Conservation (phyloP, 2,797 vertebrate genomes). For the Dendrocincla fuliginosa region DNA sequence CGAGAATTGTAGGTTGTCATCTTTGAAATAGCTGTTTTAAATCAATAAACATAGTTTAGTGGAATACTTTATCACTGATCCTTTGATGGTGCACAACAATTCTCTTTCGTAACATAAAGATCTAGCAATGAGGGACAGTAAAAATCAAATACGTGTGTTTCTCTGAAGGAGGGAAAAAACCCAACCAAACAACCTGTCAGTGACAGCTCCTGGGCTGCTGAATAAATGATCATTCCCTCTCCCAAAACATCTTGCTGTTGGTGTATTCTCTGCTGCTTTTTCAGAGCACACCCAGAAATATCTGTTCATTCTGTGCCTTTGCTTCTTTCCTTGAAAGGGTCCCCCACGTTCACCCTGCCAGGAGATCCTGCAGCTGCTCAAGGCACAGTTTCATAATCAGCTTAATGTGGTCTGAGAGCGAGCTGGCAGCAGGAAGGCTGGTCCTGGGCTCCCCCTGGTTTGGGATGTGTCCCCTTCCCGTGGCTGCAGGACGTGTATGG, state of each 20-base stretch:
- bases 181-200: too few species aligned
- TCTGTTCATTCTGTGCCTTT: background rate
- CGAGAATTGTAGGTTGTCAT: background rate
- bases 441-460: accelerated
- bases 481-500: background rate
- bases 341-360: background rate
- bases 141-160: background rate
- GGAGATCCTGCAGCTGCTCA: background rate
- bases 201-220: background rate
- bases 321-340: background rate
- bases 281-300: background rate
- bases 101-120: background rate
- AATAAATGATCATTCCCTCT: background rate
- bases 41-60: background rate
- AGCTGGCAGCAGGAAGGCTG: background rate
- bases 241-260: background rate
- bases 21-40: background rate
- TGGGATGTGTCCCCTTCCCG: background rate
- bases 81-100: background rate
- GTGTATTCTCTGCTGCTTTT: background rate
- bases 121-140: background rate
- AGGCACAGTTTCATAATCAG: background rate
- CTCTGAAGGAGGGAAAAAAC: background rate
- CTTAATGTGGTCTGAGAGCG: background rate
- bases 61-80: background rate